phyloP scores from a whole-genome alignment of 2,888 invertebrate genomes.

The Drosophila prolongata region DNA sequence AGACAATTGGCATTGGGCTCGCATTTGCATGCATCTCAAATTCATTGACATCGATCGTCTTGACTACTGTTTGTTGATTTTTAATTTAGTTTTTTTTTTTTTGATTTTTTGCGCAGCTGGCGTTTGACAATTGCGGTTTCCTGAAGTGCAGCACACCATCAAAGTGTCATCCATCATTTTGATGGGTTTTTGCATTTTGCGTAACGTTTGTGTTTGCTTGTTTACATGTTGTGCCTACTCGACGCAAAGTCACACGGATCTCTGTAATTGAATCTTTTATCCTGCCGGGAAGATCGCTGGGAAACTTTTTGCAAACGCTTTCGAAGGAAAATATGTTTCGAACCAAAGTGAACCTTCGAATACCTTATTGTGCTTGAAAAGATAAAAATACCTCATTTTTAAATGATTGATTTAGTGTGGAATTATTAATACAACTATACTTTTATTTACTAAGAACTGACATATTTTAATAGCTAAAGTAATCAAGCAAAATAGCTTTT shows the following conservation, averaged over 20 bases:
- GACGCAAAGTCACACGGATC: slow-evolving; percentile 43
- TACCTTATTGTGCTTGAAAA: neutral
- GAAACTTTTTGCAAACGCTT: slow-evolving; percentile 49
- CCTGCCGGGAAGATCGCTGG: slow-evolving; percentile 65
- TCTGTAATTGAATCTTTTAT: slow-evolving; percentile 77
- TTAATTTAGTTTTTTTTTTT: slow-evolving; percentile 70
- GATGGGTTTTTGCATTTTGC: slow-evolving; percentile 74
- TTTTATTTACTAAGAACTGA: no score
- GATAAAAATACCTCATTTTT: no score
- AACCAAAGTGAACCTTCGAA: neutral
- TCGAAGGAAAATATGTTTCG: neutral
- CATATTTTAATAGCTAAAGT: neutral
- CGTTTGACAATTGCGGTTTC: slow-evolving; percentile 60
- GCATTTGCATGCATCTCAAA: slow-evolving; percentile 76
- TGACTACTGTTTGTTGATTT: slow-evolving; percentile 80
- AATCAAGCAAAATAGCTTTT: no score
- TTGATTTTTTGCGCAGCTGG: slow-evolving; percentile 49
- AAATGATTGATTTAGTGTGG: no score
- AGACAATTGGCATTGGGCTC: slow-evolving; percentile 51
- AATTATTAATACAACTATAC: no score
- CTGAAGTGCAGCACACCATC: slow-evolving; percentile 71
- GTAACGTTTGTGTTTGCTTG: slow-evolving; percentile 46
- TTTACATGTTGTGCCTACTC: slow-evolving; percentile 68
- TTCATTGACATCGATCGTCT: slow-evolving; percentile 72
- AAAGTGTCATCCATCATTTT: slow-evolving; percentile 82